phyloP scores from a whole-genome alignment of 2,888 invertebrate genomes.

The Pediacus dermestoides region DNA sequence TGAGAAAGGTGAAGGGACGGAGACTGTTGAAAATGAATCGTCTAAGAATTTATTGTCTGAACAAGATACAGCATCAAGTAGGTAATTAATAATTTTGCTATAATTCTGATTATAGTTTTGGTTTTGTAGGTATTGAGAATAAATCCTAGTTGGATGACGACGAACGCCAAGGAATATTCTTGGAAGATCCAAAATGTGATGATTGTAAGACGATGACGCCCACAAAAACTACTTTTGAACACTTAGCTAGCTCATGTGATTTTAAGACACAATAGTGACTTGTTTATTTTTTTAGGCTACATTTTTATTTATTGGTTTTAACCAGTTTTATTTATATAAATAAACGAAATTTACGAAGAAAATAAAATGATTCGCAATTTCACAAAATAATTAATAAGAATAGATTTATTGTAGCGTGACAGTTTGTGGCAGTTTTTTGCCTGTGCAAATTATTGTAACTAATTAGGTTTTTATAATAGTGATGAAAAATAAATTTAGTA shows the following conservation, averaged over 20 bases:
- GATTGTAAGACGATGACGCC: constrained; percentile 3
- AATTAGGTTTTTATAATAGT: too few species aligned
- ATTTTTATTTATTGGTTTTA: constrained; percentile 31
- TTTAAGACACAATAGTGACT: constrained; percentile 33
- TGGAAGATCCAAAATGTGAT: background rate
- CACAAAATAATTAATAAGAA: too few species aligned
- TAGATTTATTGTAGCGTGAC: too few species aligned
- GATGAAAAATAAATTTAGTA: constrained; percentile 2
- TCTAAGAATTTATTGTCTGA: constrained; percentile 7
- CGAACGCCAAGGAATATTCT: too few species aligned
- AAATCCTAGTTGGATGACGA: constrained; percentile 31
- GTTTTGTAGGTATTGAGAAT: constrained; percentile 35
- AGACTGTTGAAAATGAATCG: constrained; percentile 14
- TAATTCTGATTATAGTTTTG: constrained; percentile 9
- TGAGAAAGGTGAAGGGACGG: constrained; percentile 23
- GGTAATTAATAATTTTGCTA: background rate
- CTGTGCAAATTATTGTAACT: too few species aligned
- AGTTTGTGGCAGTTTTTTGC: too few species aligned
- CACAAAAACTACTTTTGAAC: constrained; percentile 3
- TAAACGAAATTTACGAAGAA: constrained; percentile 3
- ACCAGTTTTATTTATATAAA: constrained; percentile 18
- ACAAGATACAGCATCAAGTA: constrained; percentile 1
- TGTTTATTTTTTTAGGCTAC: constrained; percentile 30
- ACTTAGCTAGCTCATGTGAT: constrained; percentile 31
- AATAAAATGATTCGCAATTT: too few species aligned